Conservation (phyloP, 2,113 vertebrate species). For the Zosterops japonicus region DNA sequence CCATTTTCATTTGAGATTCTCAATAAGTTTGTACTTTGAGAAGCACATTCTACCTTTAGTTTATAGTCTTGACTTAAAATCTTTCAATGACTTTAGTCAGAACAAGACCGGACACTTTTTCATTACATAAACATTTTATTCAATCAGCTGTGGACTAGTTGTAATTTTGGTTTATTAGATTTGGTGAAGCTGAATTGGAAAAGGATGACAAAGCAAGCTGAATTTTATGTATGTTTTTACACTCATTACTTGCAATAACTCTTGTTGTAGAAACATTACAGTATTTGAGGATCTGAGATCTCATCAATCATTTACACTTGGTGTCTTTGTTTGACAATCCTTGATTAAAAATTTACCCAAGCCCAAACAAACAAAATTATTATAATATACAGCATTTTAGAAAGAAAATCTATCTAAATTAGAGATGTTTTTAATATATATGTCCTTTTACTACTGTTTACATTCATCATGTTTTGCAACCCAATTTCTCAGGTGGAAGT, state of each 20-base stretch:
- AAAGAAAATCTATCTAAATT: background rate
- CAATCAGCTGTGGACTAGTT: background rate
- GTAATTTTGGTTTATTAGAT: conserved; percentile 30
- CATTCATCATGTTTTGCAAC: background rate
- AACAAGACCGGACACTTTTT: background rate
- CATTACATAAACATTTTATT: background rate
- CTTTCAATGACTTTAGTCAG: background rate
- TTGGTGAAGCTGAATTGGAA: background rate
- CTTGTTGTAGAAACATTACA: background rate
- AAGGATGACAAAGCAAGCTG: background rate
- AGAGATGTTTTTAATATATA: background rate
- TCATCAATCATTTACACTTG: background rate
- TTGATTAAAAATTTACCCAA: background rate
- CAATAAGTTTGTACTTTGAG: background rate
- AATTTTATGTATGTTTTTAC: background rate
- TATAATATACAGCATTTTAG: background rate
- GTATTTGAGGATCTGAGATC: background rate
- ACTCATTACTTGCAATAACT: background rate
- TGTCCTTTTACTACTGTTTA: background rate
- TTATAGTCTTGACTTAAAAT: background rate
- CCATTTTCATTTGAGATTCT: background rate
- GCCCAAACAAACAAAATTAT: background rate
- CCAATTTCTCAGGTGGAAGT: background rate
- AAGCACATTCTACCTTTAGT: background rate
- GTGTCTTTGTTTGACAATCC: background rate